These are phyloP conservation scores for Drosophila tropicalis DNA, from an alignment of 1,140 invertebrate genomes.

Conservation along the genomic window DNA sequence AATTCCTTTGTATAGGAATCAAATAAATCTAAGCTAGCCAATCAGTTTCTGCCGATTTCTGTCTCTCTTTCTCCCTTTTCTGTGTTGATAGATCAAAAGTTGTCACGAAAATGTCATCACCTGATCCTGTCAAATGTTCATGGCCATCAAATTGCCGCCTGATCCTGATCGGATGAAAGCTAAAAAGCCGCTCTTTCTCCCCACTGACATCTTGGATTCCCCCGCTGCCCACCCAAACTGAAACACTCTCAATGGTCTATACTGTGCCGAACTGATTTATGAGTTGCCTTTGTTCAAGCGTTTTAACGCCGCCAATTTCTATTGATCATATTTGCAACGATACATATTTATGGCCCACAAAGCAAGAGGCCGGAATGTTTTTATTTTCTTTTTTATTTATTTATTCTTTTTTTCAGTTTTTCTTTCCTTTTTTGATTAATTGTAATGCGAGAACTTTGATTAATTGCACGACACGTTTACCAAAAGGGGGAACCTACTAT, in stretches of 20 bases:
- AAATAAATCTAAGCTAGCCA: background rate
- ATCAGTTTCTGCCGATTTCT: background rate
- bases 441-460: conserved; percentile 78
- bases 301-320: conserved; percentile 78
- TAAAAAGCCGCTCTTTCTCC: conserved; percentile 55
- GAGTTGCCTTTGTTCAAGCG: conserved; percentile 45
- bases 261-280: conserved; percentile 44
- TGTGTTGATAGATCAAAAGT: conserved; percentile 43
- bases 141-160: conserved; percentile 75
- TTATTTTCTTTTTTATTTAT: background rate
- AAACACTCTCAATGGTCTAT: too few relatives aligned
- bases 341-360: conserved; percentile 59
- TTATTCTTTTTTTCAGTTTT: background rate
- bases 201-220: conserved; percentile 32
- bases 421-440: conserved; percentile 67
- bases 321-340: conserved; percentile 51
- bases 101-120: conserved; percentile 38
- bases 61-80: background rate
- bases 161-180: conserved; percentile 62
- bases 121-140: conserved; percentile 70
- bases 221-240: background rate
- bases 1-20: background rate
- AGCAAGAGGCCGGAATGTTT: conserved; percentile 1
- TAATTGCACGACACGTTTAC: conserved; percentile 64
- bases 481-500: conserved; percentile 50